A percentile compares a stretch with the other conserved stretches of the same genome.
Conservation (phyloP, 2,113 vertebrate species). For the Cavia porcellus region DNA sequence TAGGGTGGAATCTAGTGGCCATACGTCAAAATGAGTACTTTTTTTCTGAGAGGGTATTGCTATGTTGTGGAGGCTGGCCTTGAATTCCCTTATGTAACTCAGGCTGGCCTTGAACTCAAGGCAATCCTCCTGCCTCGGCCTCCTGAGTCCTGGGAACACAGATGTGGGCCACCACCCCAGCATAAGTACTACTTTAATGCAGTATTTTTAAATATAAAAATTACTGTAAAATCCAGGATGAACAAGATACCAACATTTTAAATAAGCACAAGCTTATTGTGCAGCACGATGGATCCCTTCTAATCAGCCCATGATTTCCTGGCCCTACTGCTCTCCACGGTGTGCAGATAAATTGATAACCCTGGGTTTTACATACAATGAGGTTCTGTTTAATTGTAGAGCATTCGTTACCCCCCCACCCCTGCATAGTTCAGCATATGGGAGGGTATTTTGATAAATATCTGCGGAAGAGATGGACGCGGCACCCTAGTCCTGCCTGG, state of each 20-base stretch:
- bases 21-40: background rate
- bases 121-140: background rate
- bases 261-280: background rate
- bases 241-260: background rate
- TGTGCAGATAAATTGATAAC: background rate
- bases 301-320: background rate
- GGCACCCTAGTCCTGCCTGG: background rate
- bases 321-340: accelerated
- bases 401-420: background rate
- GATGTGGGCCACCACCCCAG: background rate
- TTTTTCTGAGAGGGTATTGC: background rate
- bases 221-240: background rate
- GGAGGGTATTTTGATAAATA: background rate
- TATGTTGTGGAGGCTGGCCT: background rate
- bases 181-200: background rate
- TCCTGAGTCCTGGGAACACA: background rate
- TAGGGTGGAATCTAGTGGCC: background rate
- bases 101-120: background rate
- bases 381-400: background rate
- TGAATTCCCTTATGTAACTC: background rate
- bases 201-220: background rate
- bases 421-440: background rate
- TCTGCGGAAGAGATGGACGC: background rate
- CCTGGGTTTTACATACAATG: background rate
- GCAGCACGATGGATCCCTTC: background rate